These are phyloP conservation scores for Leptoclinus maculatus DNA, from an alignment of 2,797 vertebrate genomes.

Conservation along the genomic window DNA sequence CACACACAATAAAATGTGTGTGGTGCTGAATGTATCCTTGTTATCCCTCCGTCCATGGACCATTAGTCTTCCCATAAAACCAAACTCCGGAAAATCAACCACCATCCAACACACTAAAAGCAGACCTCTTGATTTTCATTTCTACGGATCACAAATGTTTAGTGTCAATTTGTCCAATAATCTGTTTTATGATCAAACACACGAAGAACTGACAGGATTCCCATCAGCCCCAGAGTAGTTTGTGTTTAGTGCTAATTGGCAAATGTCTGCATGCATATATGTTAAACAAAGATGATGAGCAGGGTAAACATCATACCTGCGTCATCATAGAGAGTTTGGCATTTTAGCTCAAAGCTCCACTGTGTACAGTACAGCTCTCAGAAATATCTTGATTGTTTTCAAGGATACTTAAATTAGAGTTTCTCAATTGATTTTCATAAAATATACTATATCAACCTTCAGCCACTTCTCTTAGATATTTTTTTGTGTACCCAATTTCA, in stretches of 20 bases:
- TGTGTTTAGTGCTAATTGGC: background rate
- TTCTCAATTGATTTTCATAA: background rate
- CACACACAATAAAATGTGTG: background rate
- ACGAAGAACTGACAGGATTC: background rate
- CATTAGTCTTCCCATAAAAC: slow-evolving; percentile 50
- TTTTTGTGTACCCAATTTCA: no score
- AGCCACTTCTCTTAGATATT: background rate
- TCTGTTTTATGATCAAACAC: background rate
- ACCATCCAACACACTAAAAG: slow-evolving; percentile 11
- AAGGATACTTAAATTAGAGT: background rate
- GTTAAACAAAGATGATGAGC: background rate
- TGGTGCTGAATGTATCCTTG: background rate
- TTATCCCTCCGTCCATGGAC: slow-evolving; percentile 2
- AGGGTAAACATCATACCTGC: background rate
- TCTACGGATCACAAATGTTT: background rate
- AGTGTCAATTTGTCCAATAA: background rate
- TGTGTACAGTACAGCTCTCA: background rate
- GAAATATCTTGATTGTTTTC: background rate
- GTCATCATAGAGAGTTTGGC: background rate
- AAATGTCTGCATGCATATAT: background rate
- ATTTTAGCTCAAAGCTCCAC: background rate
- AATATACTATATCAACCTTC: background rate
- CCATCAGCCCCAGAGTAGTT: background rate
- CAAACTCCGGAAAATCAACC: slow-evolving; percentile 51
- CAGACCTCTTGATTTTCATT: background rate